These are phyloP conservation scores for Tetragnatha montana DNA, from an alignment of 2,888 invertebrate genomes.

Conservation along the genomic window DNA sequence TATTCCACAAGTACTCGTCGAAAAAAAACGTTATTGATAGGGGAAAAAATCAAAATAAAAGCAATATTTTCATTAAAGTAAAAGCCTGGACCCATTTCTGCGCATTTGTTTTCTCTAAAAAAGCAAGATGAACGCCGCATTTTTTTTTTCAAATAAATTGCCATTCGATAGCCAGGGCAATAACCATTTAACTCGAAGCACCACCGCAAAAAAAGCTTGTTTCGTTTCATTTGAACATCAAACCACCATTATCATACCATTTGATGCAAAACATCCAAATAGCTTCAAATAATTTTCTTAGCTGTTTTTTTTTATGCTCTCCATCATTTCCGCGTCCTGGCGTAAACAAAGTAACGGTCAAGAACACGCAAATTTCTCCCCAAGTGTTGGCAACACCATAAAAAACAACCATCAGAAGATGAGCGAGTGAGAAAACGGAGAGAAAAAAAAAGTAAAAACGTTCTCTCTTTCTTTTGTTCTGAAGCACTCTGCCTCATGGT, in stretches of 20 bases:
- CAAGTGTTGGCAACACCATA: not conserved
- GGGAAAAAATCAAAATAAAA: too few relatives aligned
- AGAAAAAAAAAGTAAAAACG: not conserved
- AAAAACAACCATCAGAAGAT: not conserved
- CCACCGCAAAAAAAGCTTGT: not conserved
- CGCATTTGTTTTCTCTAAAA: not conserved
- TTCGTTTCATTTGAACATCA: not conserved
- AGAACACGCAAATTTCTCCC: not conserved
- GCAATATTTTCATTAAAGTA: too few relatives aligned
- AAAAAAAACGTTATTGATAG: too few relatives aligned
- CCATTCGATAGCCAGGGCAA: not conserved
- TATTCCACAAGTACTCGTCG: too few relatives aligned
- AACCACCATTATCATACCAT: not conserved
- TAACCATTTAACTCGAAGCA: not conserved
- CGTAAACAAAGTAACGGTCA: not conserved
- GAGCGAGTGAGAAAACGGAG: not conserved
- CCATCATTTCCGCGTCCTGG: not conserved
- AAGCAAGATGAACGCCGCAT: not conserved
- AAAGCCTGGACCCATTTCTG: too few relatives aligned
- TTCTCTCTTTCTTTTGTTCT: not conserved
- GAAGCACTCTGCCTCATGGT: conserved; percentile 2
- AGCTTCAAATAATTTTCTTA: not conserved
- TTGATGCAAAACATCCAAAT: not conserved
- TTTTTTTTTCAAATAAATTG: not conserved
- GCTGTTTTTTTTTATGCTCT: not conserved